Conservation (phyloP, 2,888 invertebrate genomes). For the Meiosimyza decipiens region DNA sequence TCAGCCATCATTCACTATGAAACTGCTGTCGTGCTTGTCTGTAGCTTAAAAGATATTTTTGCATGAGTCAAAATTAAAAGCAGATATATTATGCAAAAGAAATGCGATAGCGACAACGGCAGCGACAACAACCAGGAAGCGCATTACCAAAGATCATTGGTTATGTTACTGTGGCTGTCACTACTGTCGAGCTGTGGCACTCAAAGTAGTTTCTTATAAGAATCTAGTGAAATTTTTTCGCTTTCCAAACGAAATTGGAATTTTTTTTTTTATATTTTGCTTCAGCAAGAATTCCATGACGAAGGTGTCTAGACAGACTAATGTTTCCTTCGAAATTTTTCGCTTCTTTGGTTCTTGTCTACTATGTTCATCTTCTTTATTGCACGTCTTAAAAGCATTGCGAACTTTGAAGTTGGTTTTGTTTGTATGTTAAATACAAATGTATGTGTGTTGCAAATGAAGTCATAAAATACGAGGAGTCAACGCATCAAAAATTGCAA, state of each 20-base stretch:
- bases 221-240: background rate
- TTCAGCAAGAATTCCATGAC: slow-evolving; percentile 49
- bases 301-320: slow-evolving; percentile 63
- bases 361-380: slow-evolving; percentile 16
- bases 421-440: slow-evolving; percentile 23
- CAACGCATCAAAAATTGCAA: slow-evolving; percentile 31
- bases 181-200: background rate
- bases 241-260: background rate
- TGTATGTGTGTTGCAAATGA: slow-evolving; percentile 29
- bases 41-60: slow-evolving; percentile 16
- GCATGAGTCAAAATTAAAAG: slow-evolving; percentile 24
- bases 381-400: slow-evolving; percentile 22
- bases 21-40: background rate
- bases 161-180: slow-evolving; percentile 5
- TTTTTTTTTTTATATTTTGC: background rate
- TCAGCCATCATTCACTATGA: no score
- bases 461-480: slow-evolving; percentile 20
- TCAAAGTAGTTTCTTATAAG: background rate
- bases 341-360: slow-evolving; percentile 17
- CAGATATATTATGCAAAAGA: slow-evolving; percentile 8
- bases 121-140: background rate
- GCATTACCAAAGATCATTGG: background rate
- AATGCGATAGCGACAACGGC: slow-evolving; percentile 10
- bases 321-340: slow-evolving; percentile 54
- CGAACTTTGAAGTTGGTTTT: slow-evolving; percentile 25